Evolutionary conservation across 2,113 vertebrate species (phyloP), one percentile per base, ranked within the genome.

Genomic region (Notiomystis cincta): DNA sequence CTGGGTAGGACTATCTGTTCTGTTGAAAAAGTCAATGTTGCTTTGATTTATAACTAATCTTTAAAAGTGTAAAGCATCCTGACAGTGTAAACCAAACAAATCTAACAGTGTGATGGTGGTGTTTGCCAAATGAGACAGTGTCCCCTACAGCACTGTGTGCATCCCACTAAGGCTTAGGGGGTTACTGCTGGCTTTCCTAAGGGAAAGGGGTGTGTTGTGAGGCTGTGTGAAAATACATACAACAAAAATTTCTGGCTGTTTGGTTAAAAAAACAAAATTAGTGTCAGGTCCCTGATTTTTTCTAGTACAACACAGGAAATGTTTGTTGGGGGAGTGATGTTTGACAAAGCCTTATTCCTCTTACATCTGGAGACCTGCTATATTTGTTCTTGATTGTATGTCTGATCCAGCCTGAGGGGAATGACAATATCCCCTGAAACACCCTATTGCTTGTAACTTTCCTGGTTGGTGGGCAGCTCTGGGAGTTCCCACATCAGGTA

Each of bases 31-130:
- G 54, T 79, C 28, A 6, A 6, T 42, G 57, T 62, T 88, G 38
- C 54, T 95, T 94, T 93, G 87, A 95, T 96, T 94, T 95, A 70
- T 92, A 90, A 80, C 93, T 96, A 77, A 96, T 82, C 87, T 93
- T 84, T 57, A 72, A 61, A 89, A 64, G n/a, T 60, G 38, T 72
- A 47, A 94, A 95, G 47, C 42, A 54, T 53, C 70, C 37, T 87
- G 78, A 82, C 57, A 77, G 19, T 53, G 35, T 47, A 62, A 96
- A 89, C 11, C 87, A 70, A 94, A 89, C 53, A 37, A 56, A 76
- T 84, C n/a, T 75, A 79, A 37, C 31, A 56, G 20, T 35, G 10
- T 89, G 73, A 60, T 40, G 21, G 38, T 2, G 1, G 22, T 53
- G 51, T 38, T 71, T 81, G 82, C 38, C 28, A 45, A 40, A 30